A percentile compares a stretch with the other conserved stretches of the same genome.
Conservation (phyloP, 2,113 vertebrate genomes). For the Catharus bicknelli region DNA sequence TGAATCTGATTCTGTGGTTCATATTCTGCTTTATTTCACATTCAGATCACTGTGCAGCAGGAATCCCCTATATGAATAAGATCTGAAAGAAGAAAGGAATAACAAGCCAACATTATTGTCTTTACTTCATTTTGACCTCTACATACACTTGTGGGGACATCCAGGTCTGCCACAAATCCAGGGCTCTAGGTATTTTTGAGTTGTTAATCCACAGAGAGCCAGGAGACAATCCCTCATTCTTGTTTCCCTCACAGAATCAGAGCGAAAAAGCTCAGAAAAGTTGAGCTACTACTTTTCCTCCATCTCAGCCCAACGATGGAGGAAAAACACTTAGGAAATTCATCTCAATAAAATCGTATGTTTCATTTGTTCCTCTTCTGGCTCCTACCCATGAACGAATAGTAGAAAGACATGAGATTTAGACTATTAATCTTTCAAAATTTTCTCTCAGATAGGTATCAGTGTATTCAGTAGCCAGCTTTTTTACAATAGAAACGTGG, state of each 20-base stretch:
- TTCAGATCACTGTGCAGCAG: not conserved
- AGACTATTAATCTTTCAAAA: not conserved
- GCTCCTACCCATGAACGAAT: not conserved
- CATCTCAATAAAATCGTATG: not conserved
- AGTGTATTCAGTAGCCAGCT: not conserved
- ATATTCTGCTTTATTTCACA: not conserved
- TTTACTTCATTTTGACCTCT: not conserved
- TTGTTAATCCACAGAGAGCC: not conserved
- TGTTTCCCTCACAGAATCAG: not conserved
- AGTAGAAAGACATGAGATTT: not conserved
- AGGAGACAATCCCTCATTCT: not conserved
- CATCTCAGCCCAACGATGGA: not conserved
- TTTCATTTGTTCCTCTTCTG: not conserved
- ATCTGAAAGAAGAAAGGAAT: not conserved
- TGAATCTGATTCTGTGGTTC: not conserved
- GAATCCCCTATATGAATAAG: not conserved
- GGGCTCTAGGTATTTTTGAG: not conserved
- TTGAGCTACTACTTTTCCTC: not conserved
- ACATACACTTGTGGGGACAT: not conserved
- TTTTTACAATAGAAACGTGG: not conserved
- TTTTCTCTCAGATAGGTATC: not conserved
- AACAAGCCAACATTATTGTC: not conserved
- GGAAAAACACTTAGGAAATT: not conserved
- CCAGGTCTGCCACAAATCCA: not conserved
- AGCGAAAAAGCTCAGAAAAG: not conserved